Percentiles rank a stretch among this genome's conserved stretches.
Conservation (phyloP, 2,113 vertebrate species). For the Hippocampus mohnikei region DNA sequence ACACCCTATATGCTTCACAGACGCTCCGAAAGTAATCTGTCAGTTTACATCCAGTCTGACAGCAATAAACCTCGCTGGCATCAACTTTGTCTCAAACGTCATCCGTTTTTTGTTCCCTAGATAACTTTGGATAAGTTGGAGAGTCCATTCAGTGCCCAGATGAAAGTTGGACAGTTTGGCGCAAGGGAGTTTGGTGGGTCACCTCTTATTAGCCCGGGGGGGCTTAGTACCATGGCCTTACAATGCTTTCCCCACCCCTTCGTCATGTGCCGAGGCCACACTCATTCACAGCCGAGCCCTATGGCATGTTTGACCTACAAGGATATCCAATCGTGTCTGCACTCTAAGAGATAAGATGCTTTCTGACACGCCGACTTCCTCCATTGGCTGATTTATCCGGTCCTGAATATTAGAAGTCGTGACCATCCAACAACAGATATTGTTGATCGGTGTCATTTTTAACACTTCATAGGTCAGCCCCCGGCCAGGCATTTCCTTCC, state of each 20-base stretch:
- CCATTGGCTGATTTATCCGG: conserved; percentile 38
- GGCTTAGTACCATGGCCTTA: conserved; percentile 46
- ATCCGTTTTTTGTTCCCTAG: conserved; percentile 11
- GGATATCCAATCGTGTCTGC: conserved; percentile 54
- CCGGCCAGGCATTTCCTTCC: background rate
- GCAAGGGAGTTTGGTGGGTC: conserved; percentile 38
- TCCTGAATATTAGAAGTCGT: conserved; percentile 19
- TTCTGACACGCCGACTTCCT: conserved; percentile 31
- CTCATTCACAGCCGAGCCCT: conserved; percentile 15
- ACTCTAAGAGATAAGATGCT: conserved; percentile 54
- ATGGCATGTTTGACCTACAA: conserved; percentile 26
- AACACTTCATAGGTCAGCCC: conserved; percentile 30
- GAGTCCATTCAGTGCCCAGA: conserved; percentile 32
- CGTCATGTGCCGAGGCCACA: conserved; percentile 51
- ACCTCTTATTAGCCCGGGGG: conserved; percentile 61
- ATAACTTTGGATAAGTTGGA: conserved; percentile 25
- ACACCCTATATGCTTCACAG: conserved; percentile 33
- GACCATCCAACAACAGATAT: conserved; percentile 39
- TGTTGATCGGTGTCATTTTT: conserved; percentile 46
- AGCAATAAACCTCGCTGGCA: conserved; percentile 22
- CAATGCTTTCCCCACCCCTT: conserved; percentile 56
- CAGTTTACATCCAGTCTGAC: conserved; percentile 33
- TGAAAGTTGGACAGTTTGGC: conserved; percentile 44
- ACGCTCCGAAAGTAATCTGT: conserved; percentile 32
- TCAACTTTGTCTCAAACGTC: conserved; percentile 21